phyloP scores from a whole-genome alignment of 2,888 invertebrate species.

The Leucoma salicis region DNA sequence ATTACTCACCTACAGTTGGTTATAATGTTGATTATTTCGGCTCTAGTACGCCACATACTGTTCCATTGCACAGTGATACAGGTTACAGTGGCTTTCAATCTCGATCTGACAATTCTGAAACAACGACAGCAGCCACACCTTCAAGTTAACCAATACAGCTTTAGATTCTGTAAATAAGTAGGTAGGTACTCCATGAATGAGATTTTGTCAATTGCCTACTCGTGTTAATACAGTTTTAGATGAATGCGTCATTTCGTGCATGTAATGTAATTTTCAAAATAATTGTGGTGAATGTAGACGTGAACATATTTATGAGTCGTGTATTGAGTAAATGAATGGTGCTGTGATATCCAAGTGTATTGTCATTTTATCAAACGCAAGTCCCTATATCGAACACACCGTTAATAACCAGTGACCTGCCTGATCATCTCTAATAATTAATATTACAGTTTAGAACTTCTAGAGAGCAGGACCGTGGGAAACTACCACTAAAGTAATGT shows the following conservation, averaged over 20 bases:
- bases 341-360: conserved; percentile 60
- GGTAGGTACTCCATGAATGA: too few relatives aligned
- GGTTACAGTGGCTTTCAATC: conserved; percentile 59
- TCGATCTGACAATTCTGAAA: conserved; percentile 49
- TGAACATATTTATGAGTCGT: conserved; percentile 31
- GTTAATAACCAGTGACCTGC: too few relatives aligned
- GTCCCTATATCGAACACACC: too few relatives aligned
- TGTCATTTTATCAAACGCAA: conserved; percentile 28
- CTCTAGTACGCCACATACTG: conserved; percentile 40
- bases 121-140: conserved; percentile 31
- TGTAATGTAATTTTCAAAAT: too few relatives aligned
- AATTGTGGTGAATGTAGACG: conserved; percentile 41
- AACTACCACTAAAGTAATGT: too few relatives aligned
- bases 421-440: too few relatives aligned
- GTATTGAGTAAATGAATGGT: conserved; percentile 65
- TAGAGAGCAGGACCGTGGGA: too few relatives aligned
- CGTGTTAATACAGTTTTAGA: too few relatives aligned
- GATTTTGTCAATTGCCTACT: too few relatives aligned
- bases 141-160: conserved; percentile 28
- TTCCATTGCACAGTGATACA: conserved; percentile 54
- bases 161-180: conserved; percentile 28
- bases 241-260: too few relatives aligned
- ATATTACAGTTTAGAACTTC: too few relatives aligned
- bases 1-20: conserved; percentile 11
- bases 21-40: conserved; percentile 14